A percentile compares a stretch with the other conserved stretches of the same genome.
These are phyloP conservation scores for Lepilemur septentrionalis DNA, from an alignment of 2,797 vertebrate species.

Conservation along the genomic window DNA sequence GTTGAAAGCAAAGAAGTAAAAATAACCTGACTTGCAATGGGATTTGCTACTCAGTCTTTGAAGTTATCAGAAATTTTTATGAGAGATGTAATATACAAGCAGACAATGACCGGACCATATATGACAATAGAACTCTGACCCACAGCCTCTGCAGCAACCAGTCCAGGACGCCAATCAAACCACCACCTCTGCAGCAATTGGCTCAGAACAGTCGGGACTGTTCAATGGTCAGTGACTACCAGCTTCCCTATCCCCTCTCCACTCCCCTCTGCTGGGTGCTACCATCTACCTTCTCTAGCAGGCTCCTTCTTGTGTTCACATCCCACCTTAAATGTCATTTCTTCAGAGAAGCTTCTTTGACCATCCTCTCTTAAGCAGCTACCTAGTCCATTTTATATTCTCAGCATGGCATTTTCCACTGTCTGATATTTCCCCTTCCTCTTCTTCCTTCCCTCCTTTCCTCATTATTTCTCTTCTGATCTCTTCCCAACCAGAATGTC, in stretches of 20 bases:
- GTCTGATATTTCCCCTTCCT: not conserved
- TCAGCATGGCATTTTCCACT: not conserved
- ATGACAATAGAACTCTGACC: not conserved
- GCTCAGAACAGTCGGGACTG: not conserved
- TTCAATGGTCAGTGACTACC: not conserved
- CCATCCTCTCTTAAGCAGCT: not conserved
- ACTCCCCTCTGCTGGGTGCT: not conserved
- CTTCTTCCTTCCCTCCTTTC: not conserved
- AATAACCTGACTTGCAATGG: no score
- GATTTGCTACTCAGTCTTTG: no score
- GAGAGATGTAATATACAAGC: not conserved
- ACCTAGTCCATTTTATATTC: not conserved
- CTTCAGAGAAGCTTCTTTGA: not conserved
- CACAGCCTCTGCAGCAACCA: not conserved
- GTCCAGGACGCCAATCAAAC: not conserved
- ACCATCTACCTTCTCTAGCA: not conserved
- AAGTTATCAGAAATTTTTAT: not conserved
- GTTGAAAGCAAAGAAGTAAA: not conserved
- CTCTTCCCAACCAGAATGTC: not conserved
- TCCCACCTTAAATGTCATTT: not conserved
- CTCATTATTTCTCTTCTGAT: not conserved
- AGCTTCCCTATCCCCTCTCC: not conserved
- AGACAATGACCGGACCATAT: not conserved
- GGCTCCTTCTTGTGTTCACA: not conserved
- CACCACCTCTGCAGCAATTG: not conserved